phyloP scores from a whole-genome alignment of 2,888 invertebrate genomes.

The Tetrapedia diversipes region DNA sequence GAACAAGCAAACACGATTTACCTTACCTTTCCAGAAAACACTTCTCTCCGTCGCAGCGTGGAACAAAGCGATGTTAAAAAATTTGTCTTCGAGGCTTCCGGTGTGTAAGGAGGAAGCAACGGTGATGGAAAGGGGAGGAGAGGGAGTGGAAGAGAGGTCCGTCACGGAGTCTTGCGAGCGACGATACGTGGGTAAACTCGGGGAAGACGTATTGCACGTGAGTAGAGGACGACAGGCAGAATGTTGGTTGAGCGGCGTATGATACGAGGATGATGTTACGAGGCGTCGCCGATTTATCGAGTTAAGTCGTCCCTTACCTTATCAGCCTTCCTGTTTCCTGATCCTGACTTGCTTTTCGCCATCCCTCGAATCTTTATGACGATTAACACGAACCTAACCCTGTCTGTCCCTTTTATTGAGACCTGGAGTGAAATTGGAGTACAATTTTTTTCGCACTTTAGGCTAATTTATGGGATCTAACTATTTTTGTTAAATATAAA shows the following conservation, averaged over 20 bases:
- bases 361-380: slow-evolving; percentile 4
- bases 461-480: not conserved
- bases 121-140: not conserved
- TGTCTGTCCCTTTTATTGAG: not conserved
- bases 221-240: slow-evolving; percentile 68
- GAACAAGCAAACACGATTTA: not conserved
- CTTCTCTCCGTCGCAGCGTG: not conserved
- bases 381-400: too few species aligned
- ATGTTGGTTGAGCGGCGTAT: slow-evolving; percentile 70
- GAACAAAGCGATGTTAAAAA: not conserved
- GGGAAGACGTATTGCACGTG: slow-evolving; percentile 70
- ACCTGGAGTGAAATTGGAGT: too few species aligned
- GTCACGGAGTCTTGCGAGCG: slow-evolving; percentile 22
- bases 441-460: too few species aligned
- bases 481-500: too few species aligned
- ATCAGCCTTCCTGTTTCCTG: slow-evolving; percentile 26
- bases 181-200: slow-evolving; percentile 64
- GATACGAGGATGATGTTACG: slow-evolving; percentile 72
- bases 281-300: slow-evolving; percentile 74
- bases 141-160: not conserved
- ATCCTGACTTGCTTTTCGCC: not conserved
- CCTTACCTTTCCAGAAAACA: slow-evolving; percentile 7
- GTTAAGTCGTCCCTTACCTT: slow-evolving; percentile 58
- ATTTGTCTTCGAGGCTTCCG: slow-evolving; percentile 29
- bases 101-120: slow-evolving; percentile 8